Evolutionary conservation across 2,797 vertebrate species (phyloP).

Genomic region (Tokudaia tokunoshimensis): DNA sequence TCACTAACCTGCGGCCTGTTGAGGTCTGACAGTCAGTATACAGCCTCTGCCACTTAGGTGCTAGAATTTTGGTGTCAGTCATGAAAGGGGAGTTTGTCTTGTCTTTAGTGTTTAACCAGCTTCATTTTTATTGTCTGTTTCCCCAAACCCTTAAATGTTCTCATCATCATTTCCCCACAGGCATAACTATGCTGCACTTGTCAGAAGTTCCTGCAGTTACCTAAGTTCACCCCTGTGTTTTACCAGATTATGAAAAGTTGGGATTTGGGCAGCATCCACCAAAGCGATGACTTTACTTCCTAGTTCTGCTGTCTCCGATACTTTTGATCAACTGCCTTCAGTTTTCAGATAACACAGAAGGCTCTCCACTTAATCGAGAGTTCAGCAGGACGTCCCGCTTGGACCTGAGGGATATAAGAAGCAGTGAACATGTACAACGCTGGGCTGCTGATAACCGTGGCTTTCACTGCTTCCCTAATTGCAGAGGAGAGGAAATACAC

Average conservation of each 20-base stretch:
- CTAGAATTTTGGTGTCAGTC: background rate
- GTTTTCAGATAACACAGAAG: rapidly evolving
- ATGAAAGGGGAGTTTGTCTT: rapidly evolving
- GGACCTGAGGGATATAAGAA: rapidly evolving
- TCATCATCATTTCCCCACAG: background rate
- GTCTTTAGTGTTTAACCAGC: rapidly evolving
- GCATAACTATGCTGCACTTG: rapidly evolving
- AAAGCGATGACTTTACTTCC: background rate
- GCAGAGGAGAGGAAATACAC: background rate
- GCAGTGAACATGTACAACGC: rapidly evolving
- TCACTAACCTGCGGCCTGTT: rapidly evolving
- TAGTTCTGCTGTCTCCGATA: rapidly evolving
- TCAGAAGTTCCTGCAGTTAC: rapidly evolving
- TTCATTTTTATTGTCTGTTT: rapidly evolving
- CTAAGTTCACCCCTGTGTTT: background rate
- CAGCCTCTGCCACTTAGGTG: background rate
- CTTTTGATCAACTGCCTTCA: rapidly evolving
- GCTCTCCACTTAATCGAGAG: background rate
- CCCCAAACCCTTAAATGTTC: rapidly evolving
- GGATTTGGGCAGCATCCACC: background rate
- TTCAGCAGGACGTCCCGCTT: background rate
- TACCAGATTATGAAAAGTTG: background rate
- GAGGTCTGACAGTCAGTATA: rapidly evolving
- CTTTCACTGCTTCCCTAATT: background rate
- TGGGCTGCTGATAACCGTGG: rapidly evolving